Evolutionary conservation across 2,113 vertebrate genomes (phyloP).

Genomic region (Patagioenas fasciata): DNA sequence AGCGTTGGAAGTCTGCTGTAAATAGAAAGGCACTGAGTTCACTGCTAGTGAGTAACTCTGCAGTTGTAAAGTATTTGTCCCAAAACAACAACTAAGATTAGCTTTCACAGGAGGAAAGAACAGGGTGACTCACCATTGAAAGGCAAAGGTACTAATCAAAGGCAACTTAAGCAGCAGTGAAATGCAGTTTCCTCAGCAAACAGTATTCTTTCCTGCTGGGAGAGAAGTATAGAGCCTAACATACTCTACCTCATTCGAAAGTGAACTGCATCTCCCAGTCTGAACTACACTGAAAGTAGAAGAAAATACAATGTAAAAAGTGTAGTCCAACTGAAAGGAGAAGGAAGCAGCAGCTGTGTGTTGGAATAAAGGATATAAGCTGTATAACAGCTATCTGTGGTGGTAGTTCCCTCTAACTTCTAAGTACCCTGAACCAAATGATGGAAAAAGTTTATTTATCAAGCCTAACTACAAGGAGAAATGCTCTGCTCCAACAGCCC

Average conservation of each 20-base stretch:
- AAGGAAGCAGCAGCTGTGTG: neutral
- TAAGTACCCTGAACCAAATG: neutral
- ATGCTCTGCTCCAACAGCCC: neutral
- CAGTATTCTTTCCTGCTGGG: neutral
- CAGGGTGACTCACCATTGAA: neutral
- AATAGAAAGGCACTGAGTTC: conserved; percentile 28
- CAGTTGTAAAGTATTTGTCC: conserved; percentile 38
- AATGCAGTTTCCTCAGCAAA: neutral
- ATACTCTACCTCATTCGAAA: neutral
- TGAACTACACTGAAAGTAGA: neutral
- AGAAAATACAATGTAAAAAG: neutral
- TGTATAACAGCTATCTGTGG: neutral
- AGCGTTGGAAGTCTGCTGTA: conserved; percentile 4
- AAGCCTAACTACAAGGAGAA: neutral
- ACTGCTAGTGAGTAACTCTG: conserved; percentile 15
- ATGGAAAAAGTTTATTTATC: neutral
- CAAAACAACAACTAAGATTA: conserved; percentile 39
- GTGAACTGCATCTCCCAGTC: neutral
- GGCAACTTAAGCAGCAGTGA: neutral
- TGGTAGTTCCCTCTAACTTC: neutral
- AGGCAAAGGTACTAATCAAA: conserved; percentile 29
- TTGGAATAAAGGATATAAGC: neutral
- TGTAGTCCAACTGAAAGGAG: neutral
- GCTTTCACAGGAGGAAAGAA: neutral
- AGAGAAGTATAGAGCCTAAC: neutral